These are phyloP conservation scores for Mustela nigripes DNA, from an alignment of 2,113 vertebrate genomes.

Conservation along the genomic window DNA sequence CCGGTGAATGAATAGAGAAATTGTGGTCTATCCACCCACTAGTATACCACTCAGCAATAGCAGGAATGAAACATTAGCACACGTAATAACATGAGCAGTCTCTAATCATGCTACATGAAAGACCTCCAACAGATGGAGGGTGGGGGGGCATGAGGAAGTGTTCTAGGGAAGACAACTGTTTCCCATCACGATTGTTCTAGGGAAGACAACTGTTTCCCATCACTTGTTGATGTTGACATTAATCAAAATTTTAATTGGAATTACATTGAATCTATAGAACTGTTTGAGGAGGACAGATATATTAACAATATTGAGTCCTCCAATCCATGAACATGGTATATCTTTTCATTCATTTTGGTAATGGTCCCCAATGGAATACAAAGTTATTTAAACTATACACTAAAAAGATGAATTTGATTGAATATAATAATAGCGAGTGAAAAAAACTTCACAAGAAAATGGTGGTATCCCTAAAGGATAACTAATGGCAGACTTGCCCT, in stretches of 20 bases:
- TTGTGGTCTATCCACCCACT: neutral
- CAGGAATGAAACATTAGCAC: neutral
- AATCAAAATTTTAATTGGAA: too few species aligned
- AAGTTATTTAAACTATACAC: neutral
- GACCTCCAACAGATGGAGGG: neutral
- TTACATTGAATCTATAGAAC: too few species aligned
- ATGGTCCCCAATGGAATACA: neutral
- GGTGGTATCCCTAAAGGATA: neutral
- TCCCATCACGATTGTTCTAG: neutral
- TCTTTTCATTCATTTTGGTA: too few species aligned
- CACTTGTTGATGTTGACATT: too few species aligned
- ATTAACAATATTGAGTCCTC: too few species aligned
- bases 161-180: neutral
- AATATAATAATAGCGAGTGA: neutral
- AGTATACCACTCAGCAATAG: neutral
- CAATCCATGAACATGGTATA: too few species aligned
- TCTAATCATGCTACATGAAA: neutral
- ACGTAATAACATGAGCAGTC: neutral
- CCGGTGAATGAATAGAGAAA: neutral
- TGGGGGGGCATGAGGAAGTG: neutral
- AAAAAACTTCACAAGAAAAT: neutral
- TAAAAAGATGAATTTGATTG: neutral
- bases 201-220: too few species aligned
- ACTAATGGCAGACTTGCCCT: neutral
- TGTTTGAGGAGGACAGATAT: too few species aligned